Evolutionary conservation across 2,113 vertebrate species (phyloP).

Genomic region (Aptenodytes patagonicus): DNA sequence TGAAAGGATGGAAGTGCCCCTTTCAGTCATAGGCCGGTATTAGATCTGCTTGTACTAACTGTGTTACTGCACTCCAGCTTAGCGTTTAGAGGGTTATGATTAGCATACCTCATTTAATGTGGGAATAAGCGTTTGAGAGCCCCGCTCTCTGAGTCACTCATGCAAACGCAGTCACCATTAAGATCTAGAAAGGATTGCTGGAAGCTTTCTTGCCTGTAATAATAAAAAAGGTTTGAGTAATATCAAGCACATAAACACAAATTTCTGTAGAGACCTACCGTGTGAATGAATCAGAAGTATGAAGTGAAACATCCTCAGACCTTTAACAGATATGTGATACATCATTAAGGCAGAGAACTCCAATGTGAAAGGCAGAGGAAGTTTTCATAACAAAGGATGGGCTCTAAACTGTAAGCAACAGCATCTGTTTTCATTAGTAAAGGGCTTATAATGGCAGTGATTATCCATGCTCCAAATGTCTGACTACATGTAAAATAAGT

Average conservation of each 20-base stretch:
- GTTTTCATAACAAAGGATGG: background rate
- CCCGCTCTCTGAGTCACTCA: background rate
- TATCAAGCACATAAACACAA: background rate
- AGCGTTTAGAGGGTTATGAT: background rate
- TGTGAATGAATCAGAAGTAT: constrained; percentile 17
- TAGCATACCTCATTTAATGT: background rate
- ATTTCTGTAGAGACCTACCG: background rate
- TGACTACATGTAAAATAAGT: background rate
- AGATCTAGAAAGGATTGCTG: background rate
- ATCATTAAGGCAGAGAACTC: background rate
- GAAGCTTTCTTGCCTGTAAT: background rate
- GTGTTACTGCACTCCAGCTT: background rate
- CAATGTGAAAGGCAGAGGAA: background rate
- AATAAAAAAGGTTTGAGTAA: background rate
- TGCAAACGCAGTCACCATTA: background rate
- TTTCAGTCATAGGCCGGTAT: background rate
- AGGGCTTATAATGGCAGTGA: background rate
- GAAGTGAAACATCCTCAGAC: background rate
- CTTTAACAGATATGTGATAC: background rate
- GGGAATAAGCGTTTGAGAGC: background rate
- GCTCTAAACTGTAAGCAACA: background rate
- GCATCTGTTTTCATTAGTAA: background rate
- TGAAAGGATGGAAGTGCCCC: background rate
- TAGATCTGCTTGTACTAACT: background rate
- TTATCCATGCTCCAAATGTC: background rate